These are phyloP conservation scores for Cataglyphis altisquamis DNA, from an alignment of 2,888 invertebrate species.

Conservation along the genomic window DNA sequence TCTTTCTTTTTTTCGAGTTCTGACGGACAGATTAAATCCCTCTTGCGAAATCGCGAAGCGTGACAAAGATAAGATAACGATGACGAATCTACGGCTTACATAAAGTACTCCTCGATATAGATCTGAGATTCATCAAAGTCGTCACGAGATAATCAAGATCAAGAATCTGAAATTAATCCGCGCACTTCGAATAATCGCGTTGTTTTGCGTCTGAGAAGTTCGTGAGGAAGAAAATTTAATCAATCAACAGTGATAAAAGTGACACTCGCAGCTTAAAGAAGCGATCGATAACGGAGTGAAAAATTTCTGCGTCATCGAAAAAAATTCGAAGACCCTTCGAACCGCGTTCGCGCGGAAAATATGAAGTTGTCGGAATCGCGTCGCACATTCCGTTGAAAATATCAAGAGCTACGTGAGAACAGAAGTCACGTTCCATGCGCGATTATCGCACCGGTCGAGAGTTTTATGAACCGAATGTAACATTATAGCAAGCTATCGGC, in stretches of 20 bases:
- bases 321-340: neutral
- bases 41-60: neutral
- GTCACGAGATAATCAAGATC: neutral
- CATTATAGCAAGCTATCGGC: constrained; percentile 53
- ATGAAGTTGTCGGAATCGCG: neutral
- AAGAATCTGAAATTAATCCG: neutral
- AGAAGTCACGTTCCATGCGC: constrained; percentile 27
- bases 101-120: neutral
- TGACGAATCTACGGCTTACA: neutral
- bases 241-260: constrained; percentile 1
- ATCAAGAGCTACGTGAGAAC: constrained; percentile 36
- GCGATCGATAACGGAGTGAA: neutral
- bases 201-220: neutral
- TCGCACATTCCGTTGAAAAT: constrained; percentile 5
- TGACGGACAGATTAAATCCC: constrained; percentile 5
- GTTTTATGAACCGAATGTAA: constrained; percentile 32
- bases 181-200: neutral
- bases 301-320: neutral
- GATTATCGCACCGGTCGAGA: constrained; percentile 33
- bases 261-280: neutral
- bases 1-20: constrained; percentile 21
- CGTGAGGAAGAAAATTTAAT: neutral
- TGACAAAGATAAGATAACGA: constrained; percentile 29
- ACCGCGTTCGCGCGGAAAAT: neutral
- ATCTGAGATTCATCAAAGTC: neutral